These are phyloP conservation scores for Phyllotreta cruciferae DNA, from an alignment of 2,888 invertebrate species.

Conservation along the genomic window DNA sequence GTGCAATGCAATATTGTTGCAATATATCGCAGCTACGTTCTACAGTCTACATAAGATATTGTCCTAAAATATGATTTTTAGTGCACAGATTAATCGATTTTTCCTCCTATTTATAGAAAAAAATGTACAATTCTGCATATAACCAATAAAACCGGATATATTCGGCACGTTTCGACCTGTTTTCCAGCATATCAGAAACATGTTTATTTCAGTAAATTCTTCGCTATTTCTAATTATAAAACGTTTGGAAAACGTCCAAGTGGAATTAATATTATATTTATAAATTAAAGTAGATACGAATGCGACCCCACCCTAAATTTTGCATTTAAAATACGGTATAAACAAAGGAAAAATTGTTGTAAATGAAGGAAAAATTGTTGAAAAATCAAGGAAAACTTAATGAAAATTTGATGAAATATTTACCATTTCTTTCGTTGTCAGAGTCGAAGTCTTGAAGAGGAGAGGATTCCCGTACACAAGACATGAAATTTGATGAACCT, in stretches of 20 bases:
- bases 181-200: too few species aligned
- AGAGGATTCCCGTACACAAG: slow-evolving; percentile 67
- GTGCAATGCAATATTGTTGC: too few species aligned
- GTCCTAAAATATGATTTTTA: too few species aligned
- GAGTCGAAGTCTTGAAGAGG: slow-evolving; percentile 66
- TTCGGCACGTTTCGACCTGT: too few species aligned
- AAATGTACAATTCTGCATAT: too few species aligned
- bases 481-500: slow-evolving; percentile 65
- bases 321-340: slow-evolving; percentile 1
- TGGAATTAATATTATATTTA: slow-evolving; percentile 29
- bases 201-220: slow-evolving; percentile 12
- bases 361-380: too few species aligned
- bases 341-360: neutral
- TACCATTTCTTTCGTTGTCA: slow-evolving; percentile 60
- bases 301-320: slow-evolving; percentile 17
- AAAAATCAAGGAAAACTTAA: too few species aligned
- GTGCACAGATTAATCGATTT: too few species aligned
- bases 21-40: too few species aligned
- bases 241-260: slow-evolving; percentile 35
- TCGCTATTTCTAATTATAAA: slow-evolving; percentile 35
- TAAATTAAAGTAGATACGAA: slow-evolving; percentile 15
- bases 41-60: too few species aligned
- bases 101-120: too few species aligned
- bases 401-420: slow-evolving; percentile 41
- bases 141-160: too few species aligned